Evolutionary conservation across 2,113 vertebrate species (phyloP).

Genomic region (Pionites leucogaster): DNA sequence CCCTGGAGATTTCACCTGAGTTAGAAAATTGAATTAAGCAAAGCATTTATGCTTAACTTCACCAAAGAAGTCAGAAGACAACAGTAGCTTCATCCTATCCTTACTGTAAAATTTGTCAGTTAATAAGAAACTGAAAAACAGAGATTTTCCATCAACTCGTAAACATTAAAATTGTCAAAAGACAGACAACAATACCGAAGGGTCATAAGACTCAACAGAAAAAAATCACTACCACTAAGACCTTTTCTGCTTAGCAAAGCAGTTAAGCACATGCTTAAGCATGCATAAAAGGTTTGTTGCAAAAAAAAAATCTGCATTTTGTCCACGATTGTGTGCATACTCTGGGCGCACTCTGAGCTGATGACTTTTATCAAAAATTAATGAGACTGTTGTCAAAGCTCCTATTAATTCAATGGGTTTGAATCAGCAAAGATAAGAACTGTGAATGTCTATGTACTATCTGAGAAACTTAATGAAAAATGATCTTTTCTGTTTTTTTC

Average conservation of each 20-base stretch:
- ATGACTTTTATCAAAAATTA: background rate
- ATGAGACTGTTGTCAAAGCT: background rate
- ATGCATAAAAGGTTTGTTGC: accelerated
- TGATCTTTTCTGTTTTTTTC: background rate
- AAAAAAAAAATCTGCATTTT: background rate
- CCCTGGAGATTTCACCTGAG: background rate
- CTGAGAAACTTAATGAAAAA: background rate
- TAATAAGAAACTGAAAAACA: background rate
- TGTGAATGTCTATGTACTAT: background rate
- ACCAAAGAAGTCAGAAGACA: background rate
- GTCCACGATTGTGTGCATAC: background rate
- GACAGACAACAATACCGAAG: background rate
- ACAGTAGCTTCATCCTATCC: background rate
- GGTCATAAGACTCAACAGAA: background rate
- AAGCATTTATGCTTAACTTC: background rate
- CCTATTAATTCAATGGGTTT: background rate
- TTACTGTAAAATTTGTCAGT: background rate
- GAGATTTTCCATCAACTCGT: background rate
- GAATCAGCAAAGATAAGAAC: background rate
- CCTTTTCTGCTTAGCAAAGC: background rate
- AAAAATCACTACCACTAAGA: background rate
- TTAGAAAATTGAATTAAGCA: background rate
- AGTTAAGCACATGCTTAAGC: background rate
- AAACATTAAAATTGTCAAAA: background rate
- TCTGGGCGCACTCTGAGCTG: background rate